Evolutionary conservation across 2,888 invertebrate species (phyloP).

Genomic region (Barypeithes pellucidus): DNA sequence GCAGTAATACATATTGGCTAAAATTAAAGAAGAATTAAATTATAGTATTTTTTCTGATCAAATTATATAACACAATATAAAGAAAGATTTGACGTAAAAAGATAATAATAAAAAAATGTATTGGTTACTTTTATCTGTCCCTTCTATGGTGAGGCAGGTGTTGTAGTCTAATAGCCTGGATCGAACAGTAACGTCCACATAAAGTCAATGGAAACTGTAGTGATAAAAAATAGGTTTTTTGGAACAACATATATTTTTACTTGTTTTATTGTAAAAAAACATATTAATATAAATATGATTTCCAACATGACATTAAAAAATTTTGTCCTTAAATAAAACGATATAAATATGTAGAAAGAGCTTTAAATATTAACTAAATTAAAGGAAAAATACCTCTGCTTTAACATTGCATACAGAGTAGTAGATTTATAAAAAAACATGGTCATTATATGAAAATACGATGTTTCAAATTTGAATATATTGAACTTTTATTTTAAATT

Average conservation of each 20-base stretch:
- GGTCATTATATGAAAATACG: too few species aligned
- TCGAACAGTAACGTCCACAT: neutral
- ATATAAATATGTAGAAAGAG: neutral
- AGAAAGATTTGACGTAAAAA: too few species aligned
- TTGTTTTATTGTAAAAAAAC: neutral
- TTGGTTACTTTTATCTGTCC: too few species aligned
- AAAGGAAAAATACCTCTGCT: too few species aligned
- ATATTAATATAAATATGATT: slow-evolving; percentile 1
- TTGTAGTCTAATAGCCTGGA: neutral
- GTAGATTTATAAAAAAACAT: too few species aligned
- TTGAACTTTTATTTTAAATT: too few species aligned
- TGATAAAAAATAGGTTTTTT: neutral
- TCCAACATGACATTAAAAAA: slow-evolving; percentile 1
- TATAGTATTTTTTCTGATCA: neutral
- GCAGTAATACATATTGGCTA: slow-evolving; percentile 11
- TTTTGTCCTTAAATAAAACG: neutral
- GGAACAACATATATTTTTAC: neutral
- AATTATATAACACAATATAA: too few species aligned
- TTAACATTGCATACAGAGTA: too few species aligned
- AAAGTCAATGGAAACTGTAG: neutral
- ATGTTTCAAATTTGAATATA: too few species aligned
- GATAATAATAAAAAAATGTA: too few species aligned
- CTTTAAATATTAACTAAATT: neutral
- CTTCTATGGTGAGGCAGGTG: neutral
- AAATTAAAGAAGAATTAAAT: slow-evolving; percentile 19